phyloP scores from a whole-genome alignment of 2,113 vertebrate genomes.

The Cavia porcellus region DNA sequence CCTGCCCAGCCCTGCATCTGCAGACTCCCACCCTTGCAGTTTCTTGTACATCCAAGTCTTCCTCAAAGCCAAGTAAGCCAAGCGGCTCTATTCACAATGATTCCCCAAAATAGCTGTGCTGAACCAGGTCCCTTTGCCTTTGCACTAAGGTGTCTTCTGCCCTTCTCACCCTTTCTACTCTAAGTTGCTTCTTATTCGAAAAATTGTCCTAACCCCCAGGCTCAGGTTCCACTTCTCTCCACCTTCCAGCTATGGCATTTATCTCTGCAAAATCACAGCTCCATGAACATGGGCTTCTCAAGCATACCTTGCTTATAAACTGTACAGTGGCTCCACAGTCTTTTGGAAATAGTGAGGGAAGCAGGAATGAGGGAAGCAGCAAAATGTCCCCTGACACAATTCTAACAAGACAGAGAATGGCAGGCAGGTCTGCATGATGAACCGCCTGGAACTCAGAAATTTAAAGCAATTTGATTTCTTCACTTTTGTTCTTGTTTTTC shows the following conservation, averaged over 20 bases:
- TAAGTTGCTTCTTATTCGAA: background rate
- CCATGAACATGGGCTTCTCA: background rate
- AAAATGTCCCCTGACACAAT: background rate
- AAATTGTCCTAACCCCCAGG: background rate
- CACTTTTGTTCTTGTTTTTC: background rate
- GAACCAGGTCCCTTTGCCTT: background rate
- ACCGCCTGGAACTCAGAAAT: background rate
- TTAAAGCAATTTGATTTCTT: background rate
- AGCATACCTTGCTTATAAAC: background rate
- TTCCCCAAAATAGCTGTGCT: background rate
- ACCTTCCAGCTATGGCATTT: too few species aligned
- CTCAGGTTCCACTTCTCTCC: background rate
- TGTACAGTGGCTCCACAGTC: background rate
- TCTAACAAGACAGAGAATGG: background rate
- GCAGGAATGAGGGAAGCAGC: background rate
- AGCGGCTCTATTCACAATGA: background rate
- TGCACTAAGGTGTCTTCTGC: background rate
- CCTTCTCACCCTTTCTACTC: background rate
- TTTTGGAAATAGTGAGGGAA: constrained; percentile 13
- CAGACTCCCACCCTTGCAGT: background rate
- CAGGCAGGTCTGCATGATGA: background rate
- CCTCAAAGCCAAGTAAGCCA: constrained; percentile 2
- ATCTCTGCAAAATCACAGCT: background rate
- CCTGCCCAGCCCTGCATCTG: background rate
- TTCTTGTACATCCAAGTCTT: background rate